These are phyloP conservation scores for Lysandra bellargus DNA, from an alignment of 2,888 invertebrate genomes.

Conservation along the genomic window DNA sequence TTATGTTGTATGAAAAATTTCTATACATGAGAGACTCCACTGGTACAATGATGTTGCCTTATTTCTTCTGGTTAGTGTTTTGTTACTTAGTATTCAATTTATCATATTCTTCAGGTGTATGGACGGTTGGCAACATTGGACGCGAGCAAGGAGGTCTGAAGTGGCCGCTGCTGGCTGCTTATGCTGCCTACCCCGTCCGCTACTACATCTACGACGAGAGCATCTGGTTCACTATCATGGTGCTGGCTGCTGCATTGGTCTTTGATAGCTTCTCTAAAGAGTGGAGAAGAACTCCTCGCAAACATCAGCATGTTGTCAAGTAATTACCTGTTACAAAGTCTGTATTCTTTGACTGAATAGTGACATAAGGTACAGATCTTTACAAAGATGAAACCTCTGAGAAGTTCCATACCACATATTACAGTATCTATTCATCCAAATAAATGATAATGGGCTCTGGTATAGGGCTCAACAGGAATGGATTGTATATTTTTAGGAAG, in stretches of 20 bases:
- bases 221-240: conserved; percentile 84
- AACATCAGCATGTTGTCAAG: conserved; percentile 62
- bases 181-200: conserved; percentile 83
- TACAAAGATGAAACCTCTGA: too few relatives aligned
- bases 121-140: conserved; percentile 95
- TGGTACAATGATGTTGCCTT: neutral
- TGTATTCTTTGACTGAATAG: neutral
- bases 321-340: conserved; percentile 43
- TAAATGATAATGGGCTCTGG: too few relatives aligned
- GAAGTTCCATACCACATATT: too few relatives aligned
- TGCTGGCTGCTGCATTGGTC: conserved; percentile 82
- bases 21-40: too few relatives aligned
- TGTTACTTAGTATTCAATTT: neutral
- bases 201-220: conserved; percentile 88
- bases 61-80: neutral
- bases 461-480: too few relatives aligned
- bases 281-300: conserved; percentile 86
- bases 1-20: neutral
- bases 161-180: conserved; percentile 85
- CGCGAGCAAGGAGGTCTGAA: conserved; percentile 87
- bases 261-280: conserved; percentile 89
- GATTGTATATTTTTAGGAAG: too few relatives aligned
- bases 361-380: too few relatives aligned
- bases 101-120: conserved; percentile 84
- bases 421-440: too few relatives aligned